Evolutionary conservation across 2,888 invertebrate genomes (phyloP), one percentile per base, ranked within the genome.

Genomic region (Fabriciana adippe): DNA sequence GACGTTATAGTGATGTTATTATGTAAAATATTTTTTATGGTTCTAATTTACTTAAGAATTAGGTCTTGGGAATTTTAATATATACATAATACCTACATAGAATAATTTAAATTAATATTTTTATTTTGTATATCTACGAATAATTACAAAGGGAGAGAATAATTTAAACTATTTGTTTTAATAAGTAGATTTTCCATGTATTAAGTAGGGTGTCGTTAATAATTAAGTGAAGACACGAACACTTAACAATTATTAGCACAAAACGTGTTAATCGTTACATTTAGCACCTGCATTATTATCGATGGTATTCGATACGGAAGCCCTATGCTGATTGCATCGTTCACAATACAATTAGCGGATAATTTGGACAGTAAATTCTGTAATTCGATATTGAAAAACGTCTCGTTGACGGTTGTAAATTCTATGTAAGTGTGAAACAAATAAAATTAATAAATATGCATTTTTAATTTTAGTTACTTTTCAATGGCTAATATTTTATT

Each of bases 261-360:
- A 55, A 55, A 26, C 48, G 61, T 67, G 68, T 64, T 64, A 64
- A 68, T 60, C 48, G 64, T 60, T 55, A 63, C 31, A 63, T 48
- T 69, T 59, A 54, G 45, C 57, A 62, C 66, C 15, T 65, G 54
- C 41, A 61, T 61, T 53, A 41, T 61, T 61, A 53, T 21, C 45
- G 55, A 35, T 55, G 69, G 59, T 53, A 71, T 67, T 59, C 62
- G 69, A 71, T 71, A 69, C 67, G n/a, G 71, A 71, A 71, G 67
- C 71, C 71, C 50, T 61, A 41, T 62, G 41, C 54, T 55, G 53
- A 67, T 62, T 70, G 57, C 54, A 45, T 48, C 55, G 62, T 50
- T 61, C 53, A 50, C 60, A 41, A 57, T 57, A 54, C 47, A 66
- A 61, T 68, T 62, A 69, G 53, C n/a, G 31, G 61, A 61, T 53